Conservation (phyloP, 2,797 vertebrate genomes). For the Gadopsis marmoratus region DNA sequence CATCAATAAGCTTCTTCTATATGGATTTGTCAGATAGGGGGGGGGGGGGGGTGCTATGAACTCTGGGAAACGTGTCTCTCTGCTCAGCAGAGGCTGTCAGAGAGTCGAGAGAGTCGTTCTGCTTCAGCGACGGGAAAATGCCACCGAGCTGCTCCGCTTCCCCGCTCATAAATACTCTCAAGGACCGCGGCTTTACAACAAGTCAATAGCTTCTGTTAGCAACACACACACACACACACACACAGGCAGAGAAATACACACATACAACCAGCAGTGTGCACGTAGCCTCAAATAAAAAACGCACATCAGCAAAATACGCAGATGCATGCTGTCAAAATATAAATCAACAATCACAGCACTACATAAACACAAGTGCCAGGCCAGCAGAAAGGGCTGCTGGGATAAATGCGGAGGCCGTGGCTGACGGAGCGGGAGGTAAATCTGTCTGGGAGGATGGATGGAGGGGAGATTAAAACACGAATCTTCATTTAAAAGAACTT, state of each 20-base stretch:
- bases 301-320: conserved; percentile 84
- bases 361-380: conserved; percentile 85
- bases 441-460: conserved; percentile 48
- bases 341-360: conserved; percentile 85
- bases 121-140: conserved; percentile 75
- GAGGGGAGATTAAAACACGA: conserved; percentile 53
- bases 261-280: conserved; percentile 22
- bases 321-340: conserved; percentile 86
- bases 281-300: conserved; percentile 60
- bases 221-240: conserved; percentile 56
- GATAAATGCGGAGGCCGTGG: conserved; percentile 59
- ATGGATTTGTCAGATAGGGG: conserved; percentile 61
- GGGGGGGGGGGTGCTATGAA: conserved; percentile 44
- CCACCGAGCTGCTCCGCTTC: conserved; percentile 74
- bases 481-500: conserved; percentile 62
- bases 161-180: conserved; percentile 83
- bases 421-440: conserved; percentile 66
- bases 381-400: conserved; percentile 81
- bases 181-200: conserved; percentile 82
- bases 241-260: conserved; percentile 41
- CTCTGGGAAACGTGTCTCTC: conserved; percentile 70
- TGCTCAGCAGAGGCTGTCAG: conserved; percentile 70
- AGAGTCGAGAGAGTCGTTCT: conserved; percentile 70
- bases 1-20: conserved; percentile 60
- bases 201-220: conserved; percentile 82